Evolutionary conservation across 1,140 invertebrate species (phyloP).

Genomic region (Procambarus clarkii): DNA sequence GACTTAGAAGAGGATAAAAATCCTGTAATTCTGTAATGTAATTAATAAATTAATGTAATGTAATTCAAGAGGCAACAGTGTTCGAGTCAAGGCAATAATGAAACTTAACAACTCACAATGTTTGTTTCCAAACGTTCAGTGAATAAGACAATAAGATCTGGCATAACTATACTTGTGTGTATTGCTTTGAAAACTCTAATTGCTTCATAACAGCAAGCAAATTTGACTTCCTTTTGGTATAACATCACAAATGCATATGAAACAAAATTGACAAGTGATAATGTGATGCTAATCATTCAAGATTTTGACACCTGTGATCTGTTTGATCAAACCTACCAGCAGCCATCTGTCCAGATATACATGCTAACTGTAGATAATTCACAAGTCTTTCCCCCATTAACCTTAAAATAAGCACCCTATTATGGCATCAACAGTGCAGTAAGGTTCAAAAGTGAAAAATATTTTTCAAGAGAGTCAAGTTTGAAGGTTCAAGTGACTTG

Average conservation of each 20-base stretch:
- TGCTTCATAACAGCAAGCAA: background rate
- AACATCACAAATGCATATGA: background rate
- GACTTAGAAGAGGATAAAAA: background rate
- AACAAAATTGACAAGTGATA: background rate
- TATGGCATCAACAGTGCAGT: conserved; percentile 56
- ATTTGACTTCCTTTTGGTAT: background rate
- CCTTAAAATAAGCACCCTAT: conserved; percentile 26
- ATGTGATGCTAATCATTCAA: background rate
- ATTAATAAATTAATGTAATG: too few species aligned
- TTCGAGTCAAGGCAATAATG: background rate
- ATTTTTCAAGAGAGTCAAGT: background rate
- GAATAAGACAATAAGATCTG: background rate
- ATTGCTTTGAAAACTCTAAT: too few species aligned
- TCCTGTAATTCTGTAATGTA: too few species aligned
- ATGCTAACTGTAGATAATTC: conserved; percentile 5
- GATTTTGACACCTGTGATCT: conserved; percentile 5
- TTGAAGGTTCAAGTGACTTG: background rate
- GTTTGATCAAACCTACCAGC: conserved; percentile 16
- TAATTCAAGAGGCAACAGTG: background rate
- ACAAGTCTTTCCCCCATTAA: conserved; percentile 5
- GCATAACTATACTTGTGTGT: background rate
- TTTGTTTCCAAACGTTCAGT: background rate
- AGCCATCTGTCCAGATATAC: conserved; percentile 6
- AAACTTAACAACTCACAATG: conserved; percentile 20
- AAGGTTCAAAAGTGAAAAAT: conserved; percentile 17